Evolutionary conservation across 2,888 invertebrate genomes (phyloP), one percentile per base, ranked within the genome.

Genomic region (Stenotaenia linearis): DNA sequence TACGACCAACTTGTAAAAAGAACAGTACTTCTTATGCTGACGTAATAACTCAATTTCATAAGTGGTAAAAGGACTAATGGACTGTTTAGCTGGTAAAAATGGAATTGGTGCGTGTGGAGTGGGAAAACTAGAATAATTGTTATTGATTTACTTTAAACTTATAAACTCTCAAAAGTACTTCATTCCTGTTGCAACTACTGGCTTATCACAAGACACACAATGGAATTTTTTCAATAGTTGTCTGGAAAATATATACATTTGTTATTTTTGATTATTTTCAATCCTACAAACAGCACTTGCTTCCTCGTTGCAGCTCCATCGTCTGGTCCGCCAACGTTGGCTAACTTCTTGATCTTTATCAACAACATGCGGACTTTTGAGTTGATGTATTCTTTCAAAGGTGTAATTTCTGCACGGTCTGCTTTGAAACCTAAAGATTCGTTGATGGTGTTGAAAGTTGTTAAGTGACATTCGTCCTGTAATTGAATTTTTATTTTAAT

Each of bases 281-380:
- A n/a, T n/a, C n/a, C n/a, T n/a, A n/a, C n/a, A n/a, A n/a, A 50
- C 23, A 23, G 12, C 21, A 61, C 69, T 69, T 61, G 61, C 78
- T 79, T 79, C 40, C 79, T 74, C 0, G 79, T 74, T 0, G 74
- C 75, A 6, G 79, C 79, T 15, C 74, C 79, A 2, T 79, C 74
- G 6, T 79, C 79, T n/a, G 79, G 79, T 2, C 79, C 79, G 25
- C 40, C 37, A 9, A 30, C 9, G n/a, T 69, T 35, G 1, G 69
- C 74, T 15, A 79, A 37, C 32, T 79, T 79, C 74, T 79, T 79
- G 75, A 79, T 79, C 50, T 79, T 79, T 15, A 79, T 37, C 25
- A 79, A 37, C 23, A 79, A 37, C 79, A 79, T 79, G 40, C 69
- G 69, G 3, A 79, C 79, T 74, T 79, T 79, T 1, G 40, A 45